phyloP scores from a whole-genome alignment of 1,140 invertebrate species.

The Polypedilum pembai region DNA sequence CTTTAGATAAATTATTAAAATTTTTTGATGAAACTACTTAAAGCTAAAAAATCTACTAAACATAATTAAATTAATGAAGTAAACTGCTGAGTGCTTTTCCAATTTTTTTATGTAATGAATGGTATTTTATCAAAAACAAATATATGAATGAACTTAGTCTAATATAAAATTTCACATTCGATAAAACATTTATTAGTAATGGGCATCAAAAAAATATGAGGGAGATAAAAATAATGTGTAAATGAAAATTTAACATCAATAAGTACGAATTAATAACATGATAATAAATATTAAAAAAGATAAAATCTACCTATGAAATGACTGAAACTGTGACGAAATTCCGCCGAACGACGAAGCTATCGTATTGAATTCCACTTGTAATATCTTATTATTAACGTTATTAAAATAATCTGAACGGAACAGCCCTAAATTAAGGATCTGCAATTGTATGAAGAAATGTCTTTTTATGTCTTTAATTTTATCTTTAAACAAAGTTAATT shows the following conservation, averaged over 20 bases:
- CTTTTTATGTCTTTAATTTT: not conserved
- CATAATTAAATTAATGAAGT: not conserved
- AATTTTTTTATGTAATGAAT: not conserved
- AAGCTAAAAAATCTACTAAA: too few species aligned
- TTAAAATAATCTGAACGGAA: conserved; percentile 71
- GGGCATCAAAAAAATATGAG: not conserved
- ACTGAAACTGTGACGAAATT: conserved; percentile 51
- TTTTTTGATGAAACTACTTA: too few species aligned
- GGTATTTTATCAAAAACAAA: not conserved
- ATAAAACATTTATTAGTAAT: not conserved
- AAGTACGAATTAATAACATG: conserved; percentile 7
- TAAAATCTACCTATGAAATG: conserved; percentile 58
- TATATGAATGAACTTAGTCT: not conserved
- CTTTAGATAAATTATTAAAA: too few species aligned
- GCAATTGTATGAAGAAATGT: not conserved
- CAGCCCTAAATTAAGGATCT: conserved; percentile 51
- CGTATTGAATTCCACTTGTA: conserved; percentile 71
- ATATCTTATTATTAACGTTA: conserved; percentile 54
- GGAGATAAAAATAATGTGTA: not conserved
- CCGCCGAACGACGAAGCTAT: conserved; percentile 64
- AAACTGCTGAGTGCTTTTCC: conserved; percentile 16
- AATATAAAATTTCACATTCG: too few species aligned
- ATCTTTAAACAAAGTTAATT: not conserved
- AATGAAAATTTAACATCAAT: too few species aligned
- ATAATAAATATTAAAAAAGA: conserved; percentile 20